These are phyloP conservation scores for Melipona beecheii DNA, from an alignment of 2,888 invertebrate species.

Conservation along the genomic window DNA sequence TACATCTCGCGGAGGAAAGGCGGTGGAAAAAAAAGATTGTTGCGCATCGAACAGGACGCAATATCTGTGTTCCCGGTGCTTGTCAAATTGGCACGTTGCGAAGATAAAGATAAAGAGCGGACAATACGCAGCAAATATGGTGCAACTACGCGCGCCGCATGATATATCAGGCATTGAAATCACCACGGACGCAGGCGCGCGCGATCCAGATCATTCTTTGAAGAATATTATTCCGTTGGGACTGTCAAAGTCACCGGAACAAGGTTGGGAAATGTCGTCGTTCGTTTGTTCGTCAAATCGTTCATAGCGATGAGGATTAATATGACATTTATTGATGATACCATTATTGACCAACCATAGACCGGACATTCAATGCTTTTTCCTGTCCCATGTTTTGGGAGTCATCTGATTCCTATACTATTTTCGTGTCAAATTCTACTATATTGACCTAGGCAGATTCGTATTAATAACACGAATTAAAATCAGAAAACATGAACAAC, in stretches of 20 bases:
- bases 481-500: too few species aligned
- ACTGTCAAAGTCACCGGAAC: conserved; percentile 43
- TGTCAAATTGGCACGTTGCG: conserved; percentile 59
- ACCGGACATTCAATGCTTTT: too few species aligned
- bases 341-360: too few species aligned
- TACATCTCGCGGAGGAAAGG: background rate
- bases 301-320: background rate
- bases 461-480: too few species aligned
- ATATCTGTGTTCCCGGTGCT: conserved; percentile 49
- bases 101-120: conserved; percentile 50
- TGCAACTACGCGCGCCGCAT: conserved; percentile 45
- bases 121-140: conserved; percentile 53
- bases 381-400: too few species aligned
- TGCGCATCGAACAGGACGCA: conserved; percentile 6
- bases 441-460: too few species aligned
- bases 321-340: background rate
- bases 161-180: conserved; percentile 62
- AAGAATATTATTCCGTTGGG: conserved; percentile 15
- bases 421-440: too few species aligned
- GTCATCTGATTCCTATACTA: too few species aligned
- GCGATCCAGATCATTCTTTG: conserved; percentile 12
- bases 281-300: background rate
- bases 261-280: conserved; percentile 42
- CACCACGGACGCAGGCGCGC: conserved; percentile 13
- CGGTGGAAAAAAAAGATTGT: background rate